Evolutionary conservation across 2,797 vertebrate genomes (phyloP).

Genomic region (Acropternis orthonyx): DNA sequence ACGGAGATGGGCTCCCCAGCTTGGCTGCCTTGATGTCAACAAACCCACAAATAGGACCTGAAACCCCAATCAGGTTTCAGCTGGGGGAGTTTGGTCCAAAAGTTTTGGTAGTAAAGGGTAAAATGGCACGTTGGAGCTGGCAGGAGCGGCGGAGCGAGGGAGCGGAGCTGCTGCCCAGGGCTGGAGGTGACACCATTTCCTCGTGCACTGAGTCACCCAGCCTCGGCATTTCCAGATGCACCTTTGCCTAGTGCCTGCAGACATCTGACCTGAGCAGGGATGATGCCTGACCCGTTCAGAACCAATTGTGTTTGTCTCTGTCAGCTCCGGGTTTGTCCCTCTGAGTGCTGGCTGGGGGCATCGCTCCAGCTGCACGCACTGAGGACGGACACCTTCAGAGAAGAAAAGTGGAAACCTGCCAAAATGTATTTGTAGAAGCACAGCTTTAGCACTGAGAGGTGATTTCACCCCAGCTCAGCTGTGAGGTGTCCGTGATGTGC

Average conservation of each 20-base stretch:
- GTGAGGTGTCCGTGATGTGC: not conserved
- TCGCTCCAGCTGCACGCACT: not conserved
- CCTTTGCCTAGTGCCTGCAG: not conserved
- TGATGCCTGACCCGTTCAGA: not conserved
- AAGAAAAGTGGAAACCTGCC: constrained; percentile 22
- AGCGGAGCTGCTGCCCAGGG: not conserved
- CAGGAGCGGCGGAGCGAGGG: rapidly evolving
- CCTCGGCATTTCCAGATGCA: not conserved
- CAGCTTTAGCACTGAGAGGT: not conserved
- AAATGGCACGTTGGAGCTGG: not conserved
- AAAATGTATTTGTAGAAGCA: not conserved
- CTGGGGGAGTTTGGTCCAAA: not conserved
- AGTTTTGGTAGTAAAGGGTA: not conserved
- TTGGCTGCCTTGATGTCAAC: not conserved
- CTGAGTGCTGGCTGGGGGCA: not conserved
- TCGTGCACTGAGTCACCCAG: not conserved
- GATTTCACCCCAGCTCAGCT: not conserved
- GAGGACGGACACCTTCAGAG: rapidly evolving
- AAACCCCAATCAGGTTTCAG: not conserved
- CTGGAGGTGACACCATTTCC: constrained; percentile 28
- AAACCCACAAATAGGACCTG: rapidly evolving
- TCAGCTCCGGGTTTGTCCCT: not conserved
- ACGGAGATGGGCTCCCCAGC: not conserved
- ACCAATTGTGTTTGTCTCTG: not conserved
- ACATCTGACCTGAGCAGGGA: not conserved